Evolutionary conservation across 2,113 vertebrate species (phyloP).

Genomic region (Sphaerodactylus townsendi): DNA sequence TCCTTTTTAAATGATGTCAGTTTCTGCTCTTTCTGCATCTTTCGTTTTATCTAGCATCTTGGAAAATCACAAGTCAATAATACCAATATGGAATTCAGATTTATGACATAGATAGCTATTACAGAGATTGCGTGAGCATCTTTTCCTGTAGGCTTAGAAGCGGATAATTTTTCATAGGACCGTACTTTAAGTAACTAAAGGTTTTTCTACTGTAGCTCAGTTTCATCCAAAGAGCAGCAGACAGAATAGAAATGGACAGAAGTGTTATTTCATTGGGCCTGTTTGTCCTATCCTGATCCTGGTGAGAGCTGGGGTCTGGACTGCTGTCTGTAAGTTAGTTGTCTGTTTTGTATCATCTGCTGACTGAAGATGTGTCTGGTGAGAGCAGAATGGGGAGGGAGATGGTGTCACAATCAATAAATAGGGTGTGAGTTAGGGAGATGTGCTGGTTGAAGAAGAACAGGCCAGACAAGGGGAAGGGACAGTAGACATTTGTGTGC

Average conservation of each 20-base stretch:
- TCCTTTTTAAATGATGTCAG: neutral
- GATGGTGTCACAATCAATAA: too few relatives aligned
- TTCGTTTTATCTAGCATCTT: neutral
- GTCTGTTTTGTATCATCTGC: too few relatives aligned
- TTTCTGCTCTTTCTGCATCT: neutral
- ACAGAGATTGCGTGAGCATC: neutral
- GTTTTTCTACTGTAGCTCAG: neutral
- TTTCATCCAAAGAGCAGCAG: neutral
- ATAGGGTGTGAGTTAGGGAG: too few relatives aligned
- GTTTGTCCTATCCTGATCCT: too few relatives aligned
- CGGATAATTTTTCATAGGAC: too few relatives aligned
- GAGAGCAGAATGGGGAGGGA: too few relatives aligned
- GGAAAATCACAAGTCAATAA: neutral
- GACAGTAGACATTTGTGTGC: too few relatives aligned
- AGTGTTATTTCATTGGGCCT: neutral
- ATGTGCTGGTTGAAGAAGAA: too few relatives aligned
- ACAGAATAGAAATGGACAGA: neutral
- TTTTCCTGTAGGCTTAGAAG: neutral
- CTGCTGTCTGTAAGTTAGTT: too few relatives aligned
- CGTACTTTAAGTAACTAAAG: neutral
- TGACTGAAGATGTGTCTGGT: too few relatives aligned
- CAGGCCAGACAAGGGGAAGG: too few relatives aligned
- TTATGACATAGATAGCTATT: neutral
- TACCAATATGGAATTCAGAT: conserved; percentile 7
- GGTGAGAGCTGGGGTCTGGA: too few relatives aligned